Evolutionary conservation across 2,888 invertebrate species (phyloP).

Genomic region (Mythimna albipuncta): DNA sequence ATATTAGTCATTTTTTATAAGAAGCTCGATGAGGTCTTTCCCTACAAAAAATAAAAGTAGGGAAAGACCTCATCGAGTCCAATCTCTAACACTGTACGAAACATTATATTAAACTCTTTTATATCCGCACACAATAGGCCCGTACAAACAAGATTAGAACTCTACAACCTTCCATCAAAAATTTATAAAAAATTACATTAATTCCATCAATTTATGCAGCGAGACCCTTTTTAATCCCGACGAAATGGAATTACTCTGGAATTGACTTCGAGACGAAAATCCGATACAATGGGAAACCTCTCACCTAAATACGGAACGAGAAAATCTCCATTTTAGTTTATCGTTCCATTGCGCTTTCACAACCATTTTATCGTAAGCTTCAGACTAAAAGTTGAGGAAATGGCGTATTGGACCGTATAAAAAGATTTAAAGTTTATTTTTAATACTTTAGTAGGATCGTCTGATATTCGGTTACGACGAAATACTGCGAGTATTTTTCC

Average conservation of each 20-base stretch:
- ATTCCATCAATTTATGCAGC: slow-evolving; percentile 79
- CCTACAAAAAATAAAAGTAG: too few species aligned
- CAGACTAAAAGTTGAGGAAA: slow-evolving; percentile 37
- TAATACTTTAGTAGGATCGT: slow-evolving; percentile 39
- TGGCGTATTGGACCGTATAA: slow-evolving; percentile 50
- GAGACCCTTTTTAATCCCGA: slow-evolving; percentile 81
- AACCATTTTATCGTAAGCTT: slow-evolving; percentile 32
- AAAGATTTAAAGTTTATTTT: slow-evolving; percentile 42
- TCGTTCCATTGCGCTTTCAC: slow-evolving; percentile 59
- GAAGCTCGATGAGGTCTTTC: too few species aligned
- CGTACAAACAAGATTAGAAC: slow-evolving; percentile 8
- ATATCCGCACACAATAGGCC: slow-evolving; percentile 33
- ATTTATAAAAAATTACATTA: slow-evolving; percentile 75
- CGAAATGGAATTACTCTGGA: slow-evolving; percentile 78
- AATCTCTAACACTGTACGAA: too few species aligned
- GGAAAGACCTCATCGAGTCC: too few species aligned
- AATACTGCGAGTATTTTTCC: slow-evolving; percentile 69
- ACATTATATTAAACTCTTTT: slow-evolving; percentile 5
- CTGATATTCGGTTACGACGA: slow-evolving; percentile 63
- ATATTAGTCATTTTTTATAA: too few species aligned
- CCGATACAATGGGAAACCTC: slow-evolving; percentile 63
- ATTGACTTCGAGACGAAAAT: slow-evolving; percentile 75
- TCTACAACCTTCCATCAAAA: slow-evolving; percentile 65
- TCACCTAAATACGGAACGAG: slow-evolving; percentile 52
- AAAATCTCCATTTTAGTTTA: slow-evolving; percentile 44